Evolutionary conservation across 2,113 vertebrate genomes (phyloP).

Genomic region (Rattus norvegicus): GRCr8 NC_086022.1:105136001-105136500

Average conservation of each 20-base stretch:
- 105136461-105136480: neutral
- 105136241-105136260: neutral
- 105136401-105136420: conserved; percentile 15
- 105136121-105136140: neutral
- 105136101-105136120: neutral
- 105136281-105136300: neutral
- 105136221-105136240: neutral
- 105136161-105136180: neutral
- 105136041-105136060: neutral
- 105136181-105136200: neutral
- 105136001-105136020: neutral
- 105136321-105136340: neutral
- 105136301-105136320: neutral
- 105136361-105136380: neutral
- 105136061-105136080: neutral
- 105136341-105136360: neutral
- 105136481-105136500: neutral
- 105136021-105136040: neutral
- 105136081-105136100: neutral
- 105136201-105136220: neutral
- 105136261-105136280: neutral
- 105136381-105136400: neutral
- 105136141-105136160: neutral
- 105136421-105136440: neutral
- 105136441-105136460: neutral